Evolutionary conservation across 2,888 invertebrate species (phyloP).

Genomic region (Eudiplozoon nipponicum): DNA sequence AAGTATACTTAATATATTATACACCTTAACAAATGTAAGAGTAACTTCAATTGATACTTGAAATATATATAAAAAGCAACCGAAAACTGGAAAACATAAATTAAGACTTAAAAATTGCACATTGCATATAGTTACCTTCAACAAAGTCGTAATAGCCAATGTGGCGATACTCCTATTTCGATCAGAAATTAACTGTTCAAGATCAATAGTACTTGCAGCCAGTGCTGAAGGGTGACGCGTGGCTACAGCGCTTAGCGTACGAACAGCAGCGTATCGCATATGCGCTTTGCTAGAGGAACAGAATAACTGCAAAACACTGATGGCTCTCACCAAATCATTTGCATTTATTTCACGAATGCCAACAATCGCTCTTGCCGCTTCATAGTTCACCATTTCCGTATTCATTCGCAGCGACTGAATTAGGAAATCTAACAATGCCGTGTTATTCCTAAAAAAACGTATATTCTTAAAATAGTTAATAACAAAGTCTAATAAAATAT

Average conservation of each 20-base stretch:
- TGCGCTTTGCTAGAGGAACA: constrained; percentile 70
- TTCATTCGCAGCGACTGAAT: constrained; percentile 74
- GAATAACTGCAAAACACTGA: constrained; percentile 74
- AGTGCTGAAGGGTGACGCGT: constrained; percentile 80
- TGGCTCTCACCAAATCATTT: constrained; percentile 60
- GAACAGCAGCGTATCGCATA: constrained; percentile 15
- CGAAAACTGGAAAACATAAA: background rate
- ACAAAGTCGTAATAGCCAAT: constrained; percentile 71
- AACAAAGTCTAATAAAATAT: too few relatives aligned
- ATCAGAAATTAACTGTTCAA: constrained; percentile 87
- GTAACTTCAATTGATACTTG: background rate
- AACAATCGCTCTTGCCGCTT: constrained; percentile 86
- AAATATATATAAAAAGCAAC: constrained; percentile 3
- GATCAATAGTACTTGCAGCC: constrained; percentile 75
- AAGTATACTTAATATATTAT: too few relatives aligned
- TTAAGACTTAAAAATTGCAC: too few relatives aligned
- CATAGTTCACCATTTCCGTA: constrained; percentile 92
- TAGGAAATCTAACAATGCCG: constrained; percentile 43
- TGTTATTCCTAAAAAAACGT: too few relatives aligned
- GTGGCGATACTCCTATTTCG: constrained; percentile 73
- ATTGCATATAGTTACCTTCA: constrained; percentile 34
- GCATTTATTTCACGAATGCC: constrained; percentile 47
- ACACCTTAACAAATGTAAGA: too few relatives aligned
- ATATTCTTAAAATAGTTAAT: too few relatives aligned
- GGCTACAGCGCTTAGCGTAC: constrained; percentile 35